phyloP scores from a whole-genome alignment of 2,797 vertebrate genomes.

The Artibeus jamaicensis region DNA sequence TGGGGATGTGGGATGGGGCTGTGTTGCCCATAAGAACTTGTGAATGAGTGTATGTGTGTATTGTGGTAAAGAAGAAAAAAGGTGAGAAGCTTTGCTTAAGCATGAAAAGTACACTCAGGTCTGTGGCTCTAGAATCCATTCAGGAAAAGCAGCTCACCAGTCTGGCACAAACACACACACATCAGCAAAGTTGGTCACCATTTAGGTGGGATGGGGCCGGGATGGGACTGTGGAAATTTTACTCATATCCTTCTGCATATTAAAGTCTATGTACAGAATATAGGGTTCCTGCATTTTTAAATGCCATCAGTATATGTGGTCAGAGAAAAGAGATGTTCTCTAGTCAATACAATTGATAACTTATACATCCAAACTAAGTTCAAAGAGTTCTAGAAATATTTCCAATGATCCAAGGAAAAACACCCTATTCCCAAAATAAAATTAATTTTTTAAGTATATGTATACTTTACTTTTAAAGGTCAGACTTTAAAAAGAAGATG shows the following conservation, averaged over 20 bases:
- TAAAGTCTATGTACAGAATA: background rate
- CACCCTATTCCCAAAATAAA: background rate
- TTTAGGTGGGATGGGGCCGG: background rate
- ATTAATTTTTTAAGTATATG: background rate
- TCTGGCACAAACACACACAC: background rate
- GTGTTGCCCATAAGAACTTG: background rate
- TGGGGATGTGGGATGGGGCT: background rate
- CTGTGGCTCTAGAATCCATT: background rate
- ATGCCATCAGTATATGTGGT: background rate
- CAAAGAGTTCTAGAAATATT: background rate
- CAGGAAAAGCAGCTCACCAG: background rate
- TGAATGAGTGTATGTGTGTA: background rate
- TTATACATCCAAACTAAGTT: background rate
- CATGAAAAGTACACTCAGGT: background rate
- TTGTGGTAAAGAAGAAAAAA: background rate
- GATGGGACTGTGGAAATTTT: background rate
- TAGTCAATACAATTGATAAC: background rate
- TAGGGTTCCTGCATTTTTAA: background rate
- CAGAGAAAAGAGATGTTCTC: constrained; percentile 13
- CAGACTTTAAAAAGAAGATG: background rate
- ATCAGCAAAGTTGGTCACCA: background rate
- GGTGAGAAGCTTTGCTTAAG: background rate
- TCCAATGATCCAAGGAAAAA: background rate
- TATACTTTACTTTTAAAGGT: too few species aligned
- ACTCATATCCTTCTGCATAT: background rate